Evolutionary conservation across 1,140 invertebrate genomes (phyloP).

Genomic region (Leptinotarsa undecemlineata): DNA sequence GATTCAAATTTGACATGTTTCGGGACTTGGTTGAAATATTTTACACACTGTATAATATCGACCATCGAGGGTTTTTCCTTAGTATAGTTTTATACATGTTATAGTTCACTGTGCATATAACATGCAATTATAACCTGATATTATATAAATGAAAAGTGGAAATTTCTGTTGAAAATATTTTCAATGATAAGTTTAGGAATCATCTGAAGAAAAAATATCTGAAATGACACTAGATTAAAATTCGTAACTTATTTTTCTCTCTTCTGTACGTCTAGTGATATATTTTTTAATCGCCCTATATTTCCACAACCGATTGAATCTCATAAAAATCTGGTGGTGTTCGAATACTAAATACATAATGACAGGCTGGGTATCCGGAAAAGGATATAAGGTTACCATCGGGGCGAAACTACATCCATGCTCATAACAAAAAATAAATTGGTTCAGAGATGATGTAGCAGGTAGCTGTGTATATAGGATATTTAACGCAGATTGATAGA

Average conservation of each 20-base stretch:
- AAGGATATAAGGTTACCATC: constrained; percentile 41
- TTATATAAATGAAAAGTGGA: neutral
- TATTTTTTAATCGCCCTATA: neutral
- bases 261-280: neutral
- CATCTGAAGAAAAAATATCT: too few relatives aligned
- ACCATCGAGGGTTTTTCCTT: too few relatives aligned
- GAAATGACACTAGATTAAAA: too few relatives aligned
- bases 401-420: constrained; percentile 16
- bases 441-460: constrained; percentile 7
- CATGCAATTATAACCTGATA: constrained; percentile 26
- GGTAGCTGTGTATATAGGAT: neutral
- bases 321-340: constrained; percentile 31
- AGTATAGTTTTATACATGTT: too few relatives aligned
- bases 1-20: too few relatives aligned
- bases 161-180: too few relatives aligned
- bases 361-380: constrained; percentile 46
- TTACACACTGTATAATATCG: too few relatives aligned
- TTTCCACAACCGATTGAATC: neutral
- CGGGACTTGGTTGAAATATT: too few relatives aligned
- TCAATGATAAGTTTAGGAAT: too few relatives aligned
- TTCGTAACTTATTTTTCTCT: too few relatives aligned
- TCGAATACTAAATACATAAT: constrained; percentile 45
- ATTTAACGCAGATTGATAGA: neutral
- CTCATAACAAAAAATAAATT: constrained; percentile 13
- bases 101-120: too few relatives aligned